Conservation (phyloP, 2,113 vertebrate genomes). For the Stegostoma tigrinum region DNA sequence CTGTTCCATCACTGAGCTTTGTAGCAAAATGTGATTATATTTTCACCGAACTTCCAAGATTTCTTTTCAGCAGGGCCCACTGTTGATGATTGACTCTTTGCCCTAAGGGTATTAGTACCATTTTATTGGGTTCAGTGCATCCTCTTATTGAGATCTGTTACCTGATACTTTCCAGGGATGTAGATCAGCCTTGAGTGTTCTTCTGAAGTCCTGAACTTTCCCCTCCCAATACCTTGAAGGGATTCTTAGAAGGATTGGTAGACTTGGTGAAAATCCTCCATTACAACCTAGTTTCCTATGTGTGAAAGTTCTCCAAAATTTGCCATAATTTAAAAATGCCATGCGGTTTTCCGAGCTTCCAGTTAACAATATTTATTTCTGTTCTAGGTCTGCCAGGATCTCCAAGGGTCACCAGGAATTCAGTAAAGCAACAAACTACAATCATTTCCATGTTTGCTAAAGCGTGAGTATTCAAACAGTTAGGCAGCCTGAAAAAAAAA, state of each 20-base stretch:
- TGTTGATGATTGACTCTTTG: background rate
- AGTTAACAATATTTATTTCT: conserved; percentile 26
- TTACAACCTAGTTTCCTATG: background rate
- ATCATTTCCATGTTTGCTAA: conserved; percentile 74
- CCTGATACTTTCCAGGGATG: background rate
- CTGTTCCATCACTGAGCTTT: background rate
- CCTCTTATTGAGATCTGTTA: background rate
- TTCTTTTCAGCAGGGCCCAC: background rate
- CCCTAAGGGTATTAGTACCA: background rate
- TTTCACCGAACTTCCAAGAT: background rate
- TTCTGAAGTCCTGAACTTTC: background rate
- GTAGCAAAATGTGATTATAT: too few relatives aligned
- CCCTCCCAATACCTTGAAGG: background rate
- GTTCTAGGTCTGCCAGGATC: conserved; percentile 62
- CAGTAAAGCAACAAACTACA: conserved; percentile 68
- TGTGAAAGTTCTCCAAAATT: background rate
- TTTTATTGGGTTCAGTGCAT: background rate
- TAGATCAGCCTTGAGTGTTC: background rate
- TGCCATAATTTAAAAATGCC: background rate
- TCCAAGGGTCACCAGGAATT: conserved; percentile 69
- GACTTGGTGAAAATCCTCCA: background rate
- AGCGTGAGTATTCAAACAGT: conserved; percentile 61
- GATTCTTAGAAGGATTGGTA: background rate
- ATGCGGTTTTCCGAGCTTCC: background rate
- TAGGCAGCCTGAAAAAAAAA: background rate